A percentile compares a stretch with the other conserved stretches of the same genome.
These are phyloP conservation scores for Minunthozetes semirufus DNA, from an alignment of 2,888 invertebrate species.

Conservation along the genomic window DNA sequence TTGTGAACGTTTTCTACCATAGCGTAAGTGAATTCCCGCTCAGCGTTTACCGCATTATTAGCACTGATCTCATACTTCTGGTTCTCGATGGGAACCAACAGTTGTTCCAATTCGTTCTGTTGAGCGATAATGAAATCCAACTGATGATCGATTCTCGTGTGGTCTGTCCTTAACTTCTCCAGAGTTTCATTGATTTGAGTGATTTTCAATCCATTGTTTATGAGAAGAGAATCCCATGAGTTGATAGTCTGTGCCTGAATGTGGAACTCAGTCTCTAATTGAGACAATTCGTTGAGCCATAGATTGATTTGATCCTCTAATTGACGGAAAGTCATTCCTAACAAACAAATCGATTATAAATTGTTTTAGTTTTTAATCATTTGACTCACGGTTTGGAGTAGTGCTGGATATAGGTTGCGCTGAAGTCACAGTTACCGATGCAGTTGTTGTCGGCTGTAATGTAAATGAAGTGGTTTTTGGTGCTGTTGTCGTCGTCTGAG, in stretches of 20 bases:
- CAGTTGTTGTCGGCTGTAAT: slow-evolving; percentile 30
- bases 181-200: slow-evolving; percentile 75
- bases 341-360: background rate
- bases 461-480: slow-evolving; percentile 27
- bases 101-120: slow-evolving; percentile 82
- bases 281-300: slow-evolving; percentile 84
- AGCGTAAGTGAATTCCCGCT: slow-evolving; percentile 82
- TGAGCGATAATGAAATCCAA: slow-evolving; percentile 86
- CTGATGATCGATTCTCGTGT: slow-evolving; percentile 66
- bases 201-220: slow-evolving; percentile 78
- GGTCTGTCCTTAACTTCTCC: slow-evolving; percentile 59
- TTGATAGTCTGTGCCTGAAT: slow-evolving; percentile 92
- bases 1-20: slow-evolving; percentile 84
- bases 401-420: slow-evolving; percentile 11
- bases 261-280: slow-evolving; percentile 83
- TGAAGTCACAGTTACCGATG: slow-evolving; percentile 38
- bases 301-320: slow-evolving; percentile 87
- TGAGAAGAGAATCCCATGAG: slow-evolving; percentile 85
- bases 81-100: slow-evolving; percentile 76
- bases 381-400: slow-evolving; percentile 28
- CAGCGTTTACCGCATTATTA: slow-evolving; percentile 63
- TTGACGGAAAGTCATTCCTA: slow-evolving; percentile 65
- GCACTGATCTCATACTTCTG: slow-evolving; percentile 47
- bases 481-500: slow-evolving; percentile 25
- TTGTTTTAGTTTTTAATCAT: slow-evolving; percentile 35